Conservation (phyloP, 2,888 invertebrate genomes). For the Xestia ashworthii region DNA sequence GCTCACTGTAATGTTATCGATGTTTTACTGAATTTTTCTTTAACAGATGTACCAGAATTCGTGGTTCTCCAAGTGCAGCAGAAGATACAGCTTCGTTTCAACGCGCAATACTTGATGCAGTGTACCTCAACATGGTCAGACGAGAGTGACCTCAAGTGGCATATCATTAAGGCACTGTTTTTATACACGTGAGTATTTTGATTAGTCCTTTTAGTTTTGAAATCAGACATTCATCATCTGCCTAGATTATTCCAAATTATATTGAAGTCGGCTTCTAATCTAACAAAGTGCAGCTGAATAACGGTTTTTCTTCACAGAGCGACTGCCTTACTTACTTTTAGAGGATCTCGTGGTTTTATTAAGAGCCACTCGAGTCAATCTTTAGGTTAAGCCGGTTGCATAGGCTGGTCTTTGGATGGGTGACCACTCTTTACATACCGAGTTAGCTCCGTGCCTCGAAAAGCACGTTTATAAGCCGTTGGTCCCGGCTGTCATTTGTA, state of each 20-base stretch:
- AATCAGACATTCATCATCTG: not conserved
- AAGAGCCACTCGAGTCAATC: too few species aligned
- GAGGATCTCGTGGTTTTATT: too few species aligned
- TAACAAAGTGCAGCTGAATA: not conserved
- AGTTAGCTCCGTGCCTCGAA: too few species aligned
- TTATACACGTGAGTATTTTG: constrained; percentile 92
- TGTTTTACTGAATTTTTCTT: constrained; percentile 23
- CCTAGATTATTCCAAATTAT: not conserved
- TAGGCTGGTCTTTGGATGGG: too few species aligned
- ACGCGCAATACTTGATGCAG: constrained; percentile 92
- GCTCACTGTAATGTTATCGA: not conserved
- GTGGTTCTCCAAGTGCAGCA: constrained; percentile 92
- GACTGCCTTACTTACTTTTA: too few species aligned
- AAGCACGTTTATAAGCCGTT: too few species aligned
- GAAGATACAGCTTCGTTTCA: constrained; percentile 86
- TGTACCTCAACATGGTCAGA: constrained; percentile 94
- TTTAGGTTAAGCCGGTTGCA: too few species aligned
- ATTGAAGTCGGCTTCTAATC: not conserved
- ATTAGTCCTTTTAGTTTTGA: not conserved
- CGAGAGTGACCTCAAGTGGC: constrained; percentile 93
- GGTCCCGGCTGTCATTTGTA: too few species aligned
- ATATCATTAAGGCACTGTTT: constrained; percentile 92
- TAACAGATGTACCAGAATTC: constrained; percentile 94
- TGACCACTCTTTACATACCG: too few species aligned
- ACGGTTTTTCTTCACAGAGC: too few species aligned